Percentiles rank a stretch among this genome's conserved stretches.
Evolutionary conservation across 1,140 invertebrate species (phyloP).

Genomic region (Lasioglossum albipes): DNA sequence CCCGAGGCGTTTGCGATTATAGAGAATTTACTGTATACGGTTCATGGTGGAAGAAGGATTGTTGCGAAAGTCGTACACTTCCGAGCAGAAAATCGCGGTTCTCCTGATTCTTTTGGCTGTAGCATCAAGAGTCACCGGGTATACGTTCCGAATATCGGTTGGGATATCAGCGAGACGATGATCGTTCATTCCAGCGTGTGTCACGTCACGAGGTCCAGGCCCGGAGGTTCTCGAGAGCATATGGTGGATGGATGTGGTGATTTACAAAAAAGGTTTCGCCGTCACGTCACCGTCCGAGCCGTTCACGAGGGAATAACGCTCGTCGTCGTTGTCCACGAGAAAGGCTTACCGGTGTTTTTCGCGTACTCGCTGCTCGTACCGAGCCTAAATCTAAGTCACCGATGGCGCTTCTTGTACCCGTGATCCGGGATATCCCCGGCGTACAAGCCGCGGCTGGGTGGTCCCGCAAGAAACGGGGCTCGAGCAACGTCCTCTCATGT

Average conservation of each 20-base stretch:
- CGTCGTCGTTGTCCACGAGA: slow-evolving; percentile 1
- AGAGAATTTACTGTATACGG: too few relatives aligned
- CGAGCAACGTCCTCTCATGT: slow-evolving; percentile 11
- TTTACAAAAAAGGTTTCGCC: slow-evolving; percentile 46
- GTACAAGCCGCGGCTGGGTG: slow-evolving; percentile 34
- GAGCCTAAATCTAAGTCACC: slow-evolving; percentile 40
- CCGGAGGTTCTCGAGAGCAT: slow-evolving; percentile 37
- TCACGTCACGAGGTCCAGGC: not conserved
- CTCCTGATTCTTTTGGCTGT: too few relatives aligned
- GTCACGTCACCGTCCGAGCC: slow-evolving; percentile 11
- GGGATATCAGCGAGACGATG: too few relatives aligned
- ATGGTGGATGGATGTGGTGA: slow-evolving; percentile 54
- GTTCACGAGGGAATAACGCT: slow-evolving; percentile 51
- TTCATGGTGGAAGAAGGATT: too few relatives aligned
- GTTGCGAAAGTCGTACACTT: too few relatives aligned
- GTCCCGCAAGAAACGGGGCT: slow-evolving; percentile 20
- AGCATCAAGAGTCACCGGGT: too few relatives aligned
- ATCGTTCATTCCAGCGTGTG: not conserved
- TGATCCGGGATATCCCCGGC: not conserved
- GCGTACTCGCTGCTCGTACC: slow-evolving; percentile 31
- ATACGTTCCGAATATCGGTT: too few relatives aligned
- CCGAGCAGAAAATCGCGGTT: too few relatives aligned
- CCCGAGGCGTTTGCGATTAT: too few relatives aligned
- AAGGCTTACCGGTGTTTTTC: slow-evolving; percentile 29
- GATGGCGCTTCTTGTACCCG: slow-evolving; percentile 34